Evolutionary conservation across 1,140 invertebrate species (phyloP), one percentile per base, ranked within the genome.

Genomic region (Drosophila azteca): DNA sequence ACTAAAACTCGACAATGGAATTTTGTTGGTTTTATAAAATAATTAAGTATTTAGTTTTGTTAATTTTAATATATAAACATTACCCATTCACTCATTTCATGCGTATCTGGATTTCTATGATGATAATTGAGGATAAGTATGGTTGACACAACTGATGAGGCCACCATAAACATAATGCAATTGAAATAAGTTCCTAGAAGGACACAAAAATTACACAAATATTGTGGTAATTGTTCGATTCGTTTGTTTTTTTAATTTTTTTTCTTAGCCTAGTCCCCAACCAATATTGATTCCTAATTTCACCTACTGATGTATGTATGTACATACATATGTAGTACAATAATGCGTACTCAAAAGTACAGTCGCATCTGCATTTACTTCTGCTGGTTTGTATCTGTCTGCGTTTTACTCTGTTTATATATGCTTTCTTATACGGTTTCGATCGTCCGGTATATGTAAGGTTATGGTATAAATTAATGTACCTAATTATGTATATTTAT

Each of bases 61-160:
- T 52, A 77, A 60, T 76, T 63, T 80, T 93, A 95, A 81, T 78
- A 73, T 84, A 90, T 80, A 87, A 83, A 79, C 90, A 91, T 95
- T 95, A 99, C 99, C 97, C 97, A 98, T 91, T 96, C 95, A 81
- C 98, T 97, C 98, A 99, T 99, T 93, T 98, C 97, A 93, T 99
- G 98, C 69, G 97, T 99, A 92, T 99, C 98, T 71, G 98, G 95
- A 92, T 97, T 98, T 83, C 98, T 95, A 94, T 99, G 98, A 94
- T 99, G 99, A 93, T 99, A 99, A 94, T 99, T 99, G 79, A 99
- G 95, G 90, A 99, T 99, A 89, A 99, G 95, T 83, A 99, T 99
- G 62, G 99, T 99, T 92, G 98, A 98, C 85, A 99, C 97, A 88
- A 99, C 98, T 70, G 98, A 99, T 89, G 98, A 98, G 79, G 98